These are phyloP conservation scores for Neoascia interrupta DNA, from an alignment of 2,888 invertebrate species.

Conservation along the genomic window DNA sequence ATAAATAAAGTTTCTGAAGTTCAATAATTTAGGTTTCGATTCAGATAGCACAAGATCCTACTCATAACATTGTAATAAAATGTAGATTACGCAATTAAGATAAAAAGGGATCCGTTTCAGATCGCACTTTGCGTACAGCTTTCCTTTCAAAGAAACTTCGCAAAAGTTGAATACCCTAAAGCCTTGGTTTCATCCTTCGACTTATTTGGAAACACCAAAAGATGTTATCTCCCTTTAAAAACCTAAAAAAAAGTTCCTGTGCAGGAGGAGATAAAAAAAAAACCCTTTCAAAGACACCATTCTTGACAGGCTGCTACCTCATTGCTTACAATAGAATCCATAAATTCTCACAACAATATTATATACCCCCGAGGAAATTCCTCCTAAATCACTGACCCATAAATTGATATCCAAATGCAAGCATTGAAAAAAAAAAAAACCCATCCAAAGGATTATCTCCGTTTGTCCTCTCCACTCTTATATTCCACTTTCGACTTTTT, in stretches of 20 bases:
- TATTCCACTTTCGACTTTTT: slow-evolving; percentile 25
- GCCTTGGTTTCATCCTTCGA: too few species aligned
- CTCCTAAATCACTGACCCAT: slow-evolving; percentile 35
- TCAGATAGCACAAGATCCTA: too few species aligned
- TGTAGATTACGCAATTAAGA: too few species aligned
- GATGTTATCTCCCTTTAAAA: background rate
- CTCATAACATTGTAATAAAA: too few species aligned
- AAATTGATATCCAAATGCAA: slow-evolving; percentile 43
- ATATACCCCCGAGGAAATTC: background rate
- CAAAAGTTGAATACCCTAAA: too few species aligned
- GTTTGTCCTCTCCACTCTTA: slow-evolving; percentile 6
- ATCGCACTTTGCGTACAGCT: too few species aligned
- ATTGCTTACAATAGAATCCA: slow-evolving; percentile 57
- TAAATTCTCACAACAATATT: slow-evolving; percentile 35
- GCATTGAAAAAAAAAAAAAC: slow-evolving; percentile 14
- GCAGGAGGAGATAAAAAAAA: slow-evolving; percentile 2
- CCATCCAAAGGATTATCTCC: slow-evolving; percentile 46
- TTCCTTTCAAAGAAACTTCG: too few species aligned
- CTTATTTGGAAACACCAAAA: too few species aligned
- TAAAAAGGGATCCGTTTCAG: too few species aligned
- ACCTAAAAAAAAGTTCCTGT: background rate
- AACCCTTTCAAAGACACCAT: slow-evolving; percentile 14
- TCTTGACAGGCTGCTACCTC: slow-evolving; percentile 41
- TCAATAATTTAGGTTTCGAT: too few species aligned
- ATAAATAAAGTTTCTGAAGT: too few species aligned